Base-by-base conservation (phyloP, 2,797 vertebrate species). In the Typhlichthys eigenmanni region DNA sequence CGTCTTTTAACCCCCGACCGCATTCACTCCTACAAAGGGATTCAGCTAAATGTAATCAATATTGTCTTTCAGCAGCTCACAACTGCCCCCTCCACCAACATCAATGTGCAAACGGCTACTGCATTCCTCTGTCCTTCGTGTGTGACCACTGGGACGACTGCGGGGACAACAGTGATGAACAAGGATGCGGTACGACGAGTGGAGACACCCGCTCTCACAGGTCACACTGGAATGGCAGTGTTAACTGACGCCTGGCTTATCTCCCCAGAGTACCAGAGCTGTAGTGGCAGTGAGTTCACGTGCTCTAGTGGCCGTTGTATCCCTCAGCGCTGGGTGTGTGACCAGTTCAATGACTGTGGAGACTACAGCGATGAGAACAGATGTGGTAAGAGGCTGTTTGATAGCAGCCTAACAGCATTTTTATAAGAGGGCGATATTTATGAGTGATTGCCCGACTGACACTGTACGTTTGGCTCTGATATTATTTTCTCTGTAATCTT, bases 121-220 rank as follows among this genome's bases (percentile, higher is more conserved):
- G 92, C 54, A 68, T 93, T 34, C 76, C 81, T 2, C 16, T 57
- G 2, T 3, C 80, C 4, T 89, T 91, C 38, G 69, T 92, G 53
- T 93, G 92, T 32, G 90, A 93, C 83, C 88, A 92, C 85, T 88
- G 76, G 78, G 61, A 92, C 4, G 91, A 93, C 78, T 92, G 92
- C 55, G 91, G 89, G 13, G 92, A 93, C 72, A 67, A 71, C 71
- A 93, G 91, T 14, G 92, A 93, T 65, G 92, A 93, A 69, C 70
- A 88, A 57, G 82, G 45, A 76, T 92, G 91, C 70, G 83, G 92
- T 93, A 73, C 83, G 85, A 75, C 2, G 45, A 5, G 34, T 8
- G 34, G 5, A 38, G 34, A 38, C 6, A 24, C 2, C 8, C 1
- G 8, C 34, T 38, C 34, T 38, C 34, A 38, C 8, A 38, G 34